Evolutionary conservation across 2,888 invertebrate genomes (phyloP).

Genomic region (Parelbella ahira): DNA sequence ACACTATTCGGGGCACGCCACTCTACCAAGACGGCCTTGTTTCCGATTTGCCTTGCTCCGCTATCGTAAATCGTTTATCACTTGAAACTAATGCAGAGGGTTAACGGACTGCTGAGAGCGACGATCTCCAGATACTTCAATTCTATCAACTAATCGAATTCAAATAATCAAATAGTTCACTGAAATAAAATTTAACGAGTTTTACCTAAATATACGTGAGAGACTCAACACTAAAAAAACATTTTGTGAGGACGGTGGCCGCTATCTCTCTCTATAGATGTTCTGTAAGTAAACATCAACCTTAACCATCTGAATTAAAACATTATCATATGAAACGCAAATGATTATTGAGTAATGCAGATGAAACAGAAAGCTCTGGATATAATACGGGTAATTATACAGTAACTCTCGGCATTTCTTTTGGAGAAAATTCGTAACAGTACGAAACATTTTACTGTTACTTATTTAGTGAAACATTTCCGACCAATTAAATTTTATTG

Average conservation of each 20-base stretch:
- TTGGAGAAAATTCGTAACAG: slow-evolving; percentile 1
- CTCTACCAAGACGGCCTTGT: slow-evolving; percentile 65
- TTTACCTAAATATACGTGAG: too few relatives aligned
- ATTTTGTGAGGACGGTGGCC: too few relatives aligned
- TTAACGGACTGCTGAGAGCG: slow-evolving; percentile 59
- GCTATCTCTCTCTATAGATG: too few relatives aligned
- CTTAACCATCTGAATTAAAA: too few relatives aligned
- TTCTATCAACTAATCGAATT: slow-evolving; percentile 8
- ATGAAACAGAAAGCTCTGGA: slow-evolving; percentile 2
- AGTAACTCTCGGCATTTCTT: slow-evolving; percentile 1
- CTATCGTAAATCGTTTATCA: slow-evolving; percentile 71
- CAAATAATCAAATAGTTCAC: slow-evolving; percentile 13
- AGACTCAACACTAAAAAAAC: too few relatives aligned
- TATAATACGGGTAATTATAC: too few relatives aligned
- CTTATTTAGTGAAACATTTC: slow-evolving; percentile 3
- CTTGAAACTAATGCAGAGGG: slow-evolving; percentile 48
- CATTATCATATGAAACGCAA: too few relatives aligned
- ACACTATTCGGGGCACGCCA: slow-evolving; percentile 62
- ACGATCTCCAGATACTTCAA: slow-evolving; percentile 49
- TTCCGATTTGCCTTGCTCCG: slow-evolving; percentile 64
- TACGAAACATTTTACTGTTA: slow-evolving; percentile 5
- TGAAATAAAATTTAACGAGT: slow-evolving; percentile 3
- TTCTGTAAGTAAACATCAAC: too few relatives aligned
- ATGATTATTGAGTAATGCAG: slow-evolving; percentile 5
- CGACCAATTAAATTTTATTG: slow-evolving; percentile 3